A percentile compares a stretch with the other conserved stretches of the same genome.
Evolutionary conservation across 23 tunicate species (phyloP).

Genomic region (Diplosoma virens): DNA sequence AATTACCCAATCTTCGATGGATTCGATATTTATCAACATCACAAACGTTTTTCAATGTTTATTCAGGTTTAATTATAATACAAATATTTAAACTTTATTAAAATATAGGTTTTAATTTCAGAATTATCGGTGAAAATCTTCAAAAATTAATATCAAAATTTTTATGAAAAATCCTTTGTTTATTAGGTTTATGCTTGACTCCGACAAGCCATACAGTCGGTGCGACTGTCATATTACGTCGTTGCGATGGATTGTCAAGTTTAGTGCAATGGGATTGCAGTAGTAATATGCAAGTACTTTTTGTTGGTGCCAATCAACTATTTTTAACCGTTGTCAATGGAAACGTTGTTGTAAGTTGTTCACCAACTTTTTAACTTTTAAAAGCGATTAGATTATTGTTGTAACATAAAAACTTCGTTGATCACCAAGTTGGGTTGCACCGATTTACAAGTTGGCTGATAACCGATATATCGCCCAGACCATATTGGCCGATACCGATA

Average conservation of each 20-base stretch:
- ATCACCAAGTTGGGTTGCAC: too few species aligned
- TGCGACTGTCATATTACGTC: background rate
- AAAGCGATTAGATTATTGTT: too few species aligned
- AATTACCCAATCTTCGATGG: constrained; percentile 42
- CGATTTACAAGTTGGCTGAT: too few species aligned
- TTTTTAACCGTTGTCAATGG: background rate
- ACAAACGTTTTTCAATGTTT: constrained; percentile 32
- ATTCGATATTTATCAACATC: constrained; percentile 18
- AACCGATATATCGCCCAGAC: too few species aligned
- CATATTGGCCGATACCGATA: too few species aligned
- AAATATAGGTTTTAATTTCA: background rate
- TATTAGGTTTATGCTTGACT: constrained; percentile 24
- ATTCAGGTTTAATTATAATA: constrained; percentile 46
- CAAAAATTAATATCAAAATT: background rate
- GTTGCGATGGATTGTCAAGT: background rate
- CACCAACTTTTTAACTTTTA: too few species aligned
- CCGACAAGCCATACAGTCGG: background rate
- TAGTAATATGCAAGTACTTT: background rate
- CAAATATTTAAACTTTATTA: background rate
- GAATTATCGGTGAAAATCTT: too few species aligned
- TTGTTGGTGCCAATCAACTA: background rate
- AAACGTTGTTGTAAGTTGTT: background rate
- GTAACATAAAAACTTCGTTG: too few species aligned
- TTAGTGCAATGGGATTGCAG: background rate
- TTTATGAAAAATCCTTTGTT: background rate